Evolutionary conservation across 2,113 vertebrate species (phyloP), one percentile per base, ranked within the genome.

Genomic region (Psettodes erumei): DNA sequence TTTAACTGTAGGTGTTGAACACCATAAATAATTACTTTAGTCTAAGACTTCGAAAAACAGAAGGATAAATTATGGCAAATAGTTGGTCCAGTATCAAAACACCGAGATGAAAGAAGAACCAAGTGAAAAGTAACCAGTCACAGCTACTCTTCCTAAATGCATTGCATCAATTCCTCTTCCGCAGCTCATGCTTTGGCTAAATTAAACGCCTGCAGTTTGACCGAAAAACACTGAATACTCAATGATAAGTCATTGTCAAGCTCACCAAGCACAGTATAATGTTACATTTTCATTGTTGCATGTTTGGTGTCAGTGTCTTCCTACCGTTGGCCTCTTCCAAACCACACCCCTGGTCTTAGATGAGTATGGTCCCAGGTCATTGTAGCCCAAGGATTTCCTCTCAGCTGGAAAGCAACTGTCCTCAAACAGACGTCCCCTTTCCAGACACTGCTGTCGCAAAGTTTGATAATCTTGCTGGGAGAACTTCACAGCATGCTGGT

Each of bases 261-360:
- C 2, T 48, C 25, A 63, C 16, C 37, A 61, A 35, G 8, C 21
- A n/a, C 23, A 16, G 11, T n/a, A 18, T 25, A 2, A 51, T 35
- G 50, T 55, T 16, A 32, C 8, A 67, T 65, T 45, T 18, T 19
- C 38, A 21, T 11, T 38, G 19, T 42, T 32, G 43, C 13, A n/a
- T 16, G 10, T 69, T 19, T 75, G 4, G 71, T 53, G 23, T 54
- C 1, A 28, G 30, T 30, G 0, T 8, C 11, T 12, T 78, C 77
- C 77, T 93, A 97, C 96, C 87, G 2, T 86, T 35, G 96, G 96
- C 19, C 94, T 93, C 82, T 94, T 97, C 96, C 96, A 98, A 56
- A 93, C 12, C 10, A 97, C 73, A 0, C 86, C 95, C 75, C 61
- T 88, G 10, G 94, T 95, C 72, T 96, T 95, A 1, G 91, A 71